Base-by-base conservation (phyloP, 2,888 invertebrate genomes). In the Synanthedon tipuliformis region DNA sequence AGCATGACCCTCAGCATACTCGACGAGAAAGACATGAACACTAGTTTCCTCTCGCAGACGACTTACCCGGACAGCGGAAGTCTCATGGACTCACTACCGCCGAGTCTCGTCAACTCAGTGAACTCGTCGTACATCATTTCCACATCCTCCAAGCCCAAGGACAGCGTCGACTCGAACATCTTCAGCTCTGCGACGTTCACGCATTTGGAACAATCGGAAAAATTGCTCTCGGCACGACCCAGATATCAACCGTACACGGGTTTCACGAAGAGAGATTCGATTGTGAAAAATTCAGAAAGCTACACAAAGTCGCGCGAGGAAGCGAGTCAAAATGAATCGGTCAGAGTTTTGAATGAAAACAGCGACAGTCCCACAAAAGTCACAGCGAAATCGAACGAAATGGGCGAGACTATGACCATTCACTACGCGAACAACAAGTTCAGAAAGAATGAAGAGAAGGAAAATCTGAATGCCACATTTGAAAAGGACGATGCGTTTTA, bases 21-120 rank as follows among this genome's bases (percentile, higher is more conserved):
- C 10, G 88, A 88, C 58, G 88, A 88, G 53, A 88, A 88, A 53
- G 88, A 88, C 59, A 88, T 88, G 88, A 88, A 78, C 59, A 88
- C 88, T 1, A 88, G 87, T 58, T 87, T 88, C 64, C 79, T 88
- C 16, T 88, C 88, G 0, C 87, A 88, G 55, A 84, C 85, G 41
- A 85, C 86, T 0, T 78, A 82, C 61, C 85, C 83, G 0, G 88
- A 88, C 59, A 78, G 84, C 62, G 87, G 88, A 50, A 85, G 83
- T 58, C 65, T 86, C 7, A 79, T 86, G 55, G 87, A 87, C 66
- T 87, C 88, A 16, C 57, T 85, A 3, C 88, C 88, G 0, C 87
- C 88, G 0, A 83, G 83, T 53, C 68, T 88, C 51, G 83, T 84
- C 61, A 83, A 74, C 65, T 88, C 88, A 5, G 78, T 87, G 50